A percentile compares a stretch with the other conserved stretches of the same genome.
phyloP scores from a whole-genome alignment of 2,797 vertebrate species.

The Cirrhinus molitorella region DNA sequence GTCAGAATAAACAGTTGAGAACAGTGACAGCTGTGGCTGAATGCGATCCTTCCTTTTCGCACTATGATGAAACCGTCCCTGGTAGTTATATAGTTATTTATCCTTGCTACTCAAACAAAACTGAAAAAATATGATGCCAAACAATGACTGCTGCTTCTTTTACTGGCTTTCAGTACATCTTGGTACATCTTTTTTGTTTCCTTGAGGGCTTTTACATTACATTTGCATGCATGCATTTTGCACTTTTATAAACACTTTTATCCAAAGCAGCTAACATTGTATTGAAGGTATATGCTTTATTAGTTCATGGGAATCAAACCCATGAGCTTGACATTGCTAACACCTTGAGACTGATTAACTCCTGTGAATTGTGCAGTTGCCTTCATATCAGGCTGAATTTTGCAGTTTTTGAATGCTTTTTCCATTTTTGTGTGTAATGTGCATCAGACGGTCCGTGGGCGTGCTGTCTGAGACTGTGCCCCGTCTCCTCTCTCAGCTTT shows the following conservation, averaged over 20 bases:
- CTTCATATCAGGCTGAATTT: background rate
- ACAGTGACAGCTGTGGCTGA: too few species aligned
- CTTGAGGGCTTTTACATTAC: background rate
- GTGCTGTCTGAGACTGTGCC: conserved; percentile 37
- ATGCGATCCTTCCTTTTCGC: too few species aligned
- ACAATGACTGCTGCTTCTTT: background rate
- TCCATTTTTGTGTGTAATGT: conserved; percentile 17
- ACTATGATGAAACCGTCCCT: too few species aligned
- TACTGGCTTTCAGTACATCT: background rate
- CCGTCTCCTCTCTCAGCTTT: conserved; percentile 19
- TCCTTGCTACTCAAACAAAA: background rate
- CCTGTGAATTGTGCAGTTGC: background rate
- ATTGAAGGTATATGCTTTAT: too few species aligned
- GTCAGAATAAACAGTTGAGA: too few species aligned
- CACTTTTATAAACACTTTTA: too few species aligned
- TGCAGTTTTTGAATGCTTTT: background rate
- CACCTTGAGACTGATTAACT: background rate
- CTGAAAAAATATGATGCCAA: background rate
- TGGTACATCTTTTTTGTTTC: background rate
- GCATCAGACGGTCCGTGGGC: conserved; percentile 38
- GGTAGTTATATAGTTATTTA: too few species aligned
- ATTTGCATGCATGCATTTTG: too few species aligned
- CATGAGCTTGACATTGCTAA: background rate
- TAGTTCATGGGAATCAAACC: background rate
- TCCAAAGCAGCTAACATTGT: too few species aligned